Percentiles rank a stretch among this genome's conserved stretches.
phyloP scores from a whole-genome alignment of 1,140 invertebrate genomes.

The Hylyphantes graminicola region DNA sequence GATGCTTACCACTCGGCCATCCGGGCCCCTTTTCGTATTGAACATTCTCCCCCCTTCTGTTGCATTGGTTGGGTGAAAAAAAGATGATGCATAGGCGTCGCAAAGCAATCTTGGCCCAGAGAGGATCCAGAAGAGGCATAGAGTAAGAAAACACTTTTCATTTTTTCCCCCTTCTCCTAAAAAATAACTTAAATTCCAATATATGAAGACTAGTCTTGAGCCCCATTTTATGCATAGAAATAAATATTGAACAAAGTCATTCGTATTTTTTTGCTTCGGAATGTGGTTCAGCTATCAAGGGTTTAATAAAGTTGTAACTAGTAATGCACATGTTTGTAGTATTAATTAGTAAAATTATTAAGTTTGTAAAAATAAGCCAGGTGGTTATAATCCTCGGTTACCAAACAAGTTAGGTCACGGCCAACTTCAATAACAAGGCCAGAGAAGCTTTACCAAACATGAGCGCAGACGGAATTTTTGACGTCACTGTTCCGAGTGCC shows the following conservation, averaged over 20 bases:
- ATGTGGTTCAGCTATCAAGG: neutral
- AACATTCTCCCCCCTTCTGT: constrained; percentile 2
- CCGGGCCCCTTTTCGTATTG: too few relatives aligned
- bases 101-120: constrained; percentile 16
- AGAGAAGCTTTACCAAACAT: too few relatives aligned
- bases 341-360: too few relatives aligned
- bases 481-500: too few relatives aligned
- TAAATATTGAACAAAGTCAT: constrained; percentile 43
- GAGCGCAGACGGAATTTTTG: too few relatives aligned
- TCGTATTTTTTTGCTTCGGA: constrained; percentile 4
- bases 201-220: neutral
- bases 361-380: too few relatives aligned
- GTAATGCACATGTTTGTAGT: too few relatives aligned
- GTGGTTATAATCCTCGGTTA: too few relatives aligned
- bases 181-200: constrained; percentile 47
- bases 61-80: constrained; percentile 30
- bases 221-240: constrained; percentile 34
- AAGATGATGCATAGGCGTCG: constrained; percentile 38
- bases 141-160: constrained; percentile 32
- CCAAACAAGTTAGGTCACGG: too few relatives aligned
- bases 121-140: neutral
- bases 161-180: neutral
- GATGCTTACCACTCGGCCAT: too few relatives aligned
- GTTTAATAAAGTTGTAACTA: too few relatives aligned
- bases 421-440: too few relatives aligned